phyloP scores from a whole-genome alignment of 1,140 invertebrate species.

The Penaeus japonicus region DNA sequence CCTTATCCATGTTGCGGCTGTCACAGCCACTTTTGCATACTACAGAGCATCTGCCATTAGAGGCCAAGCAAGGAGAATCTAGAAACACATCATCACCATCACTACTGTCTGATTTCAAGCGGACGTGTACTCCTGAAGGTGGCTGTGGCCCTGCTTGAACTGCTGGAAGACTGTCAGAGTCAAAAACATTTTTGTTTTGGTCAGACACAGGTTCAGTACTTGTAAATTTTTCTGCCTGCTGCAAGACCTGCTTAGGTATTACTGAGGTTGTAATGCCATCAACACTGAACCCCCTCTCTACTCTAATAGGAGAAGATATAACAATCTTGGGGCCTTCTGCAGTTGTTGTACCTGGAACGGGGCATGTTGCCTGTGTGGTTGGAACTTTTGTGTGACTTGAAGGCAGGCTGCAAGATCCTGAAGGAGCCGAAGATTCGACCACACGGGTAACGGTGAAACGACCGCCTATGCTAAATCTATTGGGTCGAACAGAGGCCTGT shows the following conservation, averaged over 20 bases:
- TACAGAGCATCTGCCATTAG: background rate
- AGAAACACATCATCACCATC: conserved; percentile 52
- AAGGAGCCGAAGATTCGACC: conserved; percentile 9
- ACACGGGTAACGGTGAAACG: conserved; percentile 58
- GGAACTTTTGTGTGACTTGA: background rate
- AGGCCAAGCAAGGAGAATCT: background rate
- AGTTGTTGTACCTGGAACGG: background rate
- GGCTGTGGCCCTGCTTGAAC: background rate
- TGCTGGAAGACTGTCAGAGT: conserved; percentile 31
- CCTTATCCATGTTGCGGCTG: conserved; percentile 14
- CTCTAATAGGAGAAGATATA: conserved; percentile 57
- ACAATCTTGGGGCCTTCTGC: conserved; percentile 56
- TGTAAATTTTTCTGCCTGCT: background rate
- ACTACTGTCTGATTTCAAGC: conserved; percentile 43
- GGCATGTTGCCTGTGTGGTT: background rate
- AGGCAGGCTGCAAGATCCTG: conserved; percentile 34
- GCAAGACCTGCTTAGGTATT: background rate
- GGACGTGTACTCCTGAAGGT: background rate
- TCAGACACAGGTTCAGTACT: background rate
- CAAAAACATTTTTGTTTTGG: background rate
- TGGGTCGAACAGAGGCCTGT: conserved; percentile 26
- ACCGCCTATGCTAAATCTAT: conserved; percentile 52
- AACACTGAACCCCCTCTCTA: conserved; percentile 57
- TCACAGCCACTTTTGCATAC: conserved; percentile 2
- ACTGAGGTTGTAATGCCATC: conserved; percentile 35